Percentiles rank a stretch among this genome's conserved stretches.
These are phyloP conservation scores for Dryobota labecula DNA, from an alignment of 2,888 invertebrate genomes.

Conservation along the genomic window DNA sequence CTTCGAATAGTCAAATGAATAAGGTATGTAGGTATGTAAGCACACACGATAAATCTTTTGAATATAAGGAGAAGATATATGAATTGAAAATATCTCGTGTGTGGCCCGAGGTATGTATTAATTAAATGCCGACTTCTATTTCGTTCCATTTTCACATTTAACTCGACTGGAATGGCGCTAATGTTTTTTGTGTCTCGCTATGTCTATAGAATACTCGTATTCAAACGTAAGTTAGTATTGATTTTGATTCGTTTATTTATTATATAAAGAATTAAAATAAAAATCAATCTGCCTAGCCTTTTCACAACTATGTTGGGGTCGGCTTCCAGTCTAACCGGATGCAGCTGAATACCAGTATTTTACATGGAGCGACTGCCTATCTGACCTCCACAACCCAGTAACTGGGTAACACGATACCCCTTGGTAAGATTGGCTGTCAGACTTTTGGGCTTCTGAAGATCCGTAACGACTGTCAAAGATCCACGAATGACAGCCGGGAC, in stretches of 20 bases:
- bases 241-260: background rate
- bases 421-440: too few relatives aligned
- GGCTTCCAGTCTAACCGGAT: too few relatives aligned
- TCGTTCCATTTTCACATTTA: slow-evolving; percentile 10
- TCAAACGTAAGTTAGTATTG: background rate
- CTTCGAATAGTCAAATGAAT: background rate
- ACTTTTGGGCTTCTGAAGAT: too few relatives aligned
- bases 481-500: too few relatives aligned
- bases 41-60: slow-evolving; percentile 9
- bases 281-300: too few relatives aligned
- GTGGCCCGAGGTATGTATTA: slow-evolving; percentile 29
- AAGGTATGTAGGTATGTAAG: background rate
- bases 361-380: too few relatives aligned
- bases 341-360: too few relatives aligned
- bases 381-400: too few relatives aligned
- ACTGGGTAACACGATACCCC: too few relatives aligned
- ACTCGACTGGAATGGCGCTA: slow-evolving; percentile 10
- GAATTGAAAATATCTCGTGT: slow-evolving; percentile 37
- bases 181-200: slow-evolving; percentile 8
- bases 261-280: too few relatives aligned
- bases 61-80: slow-evolving; percentile 16
- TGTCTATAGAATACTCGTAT: slow-evolving; percentile 5
- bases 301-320: too few relatives aligned
- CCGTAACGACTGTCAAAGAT: too few relatives aligned
- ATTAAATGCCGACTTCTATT: slow-evolving; percentile 38